Percentiles rank a stretch among this genome's conserved stretches.
Conservation (phyloP, 2,888 invertebrate genomes). For the Graphium colonna region DNA sequence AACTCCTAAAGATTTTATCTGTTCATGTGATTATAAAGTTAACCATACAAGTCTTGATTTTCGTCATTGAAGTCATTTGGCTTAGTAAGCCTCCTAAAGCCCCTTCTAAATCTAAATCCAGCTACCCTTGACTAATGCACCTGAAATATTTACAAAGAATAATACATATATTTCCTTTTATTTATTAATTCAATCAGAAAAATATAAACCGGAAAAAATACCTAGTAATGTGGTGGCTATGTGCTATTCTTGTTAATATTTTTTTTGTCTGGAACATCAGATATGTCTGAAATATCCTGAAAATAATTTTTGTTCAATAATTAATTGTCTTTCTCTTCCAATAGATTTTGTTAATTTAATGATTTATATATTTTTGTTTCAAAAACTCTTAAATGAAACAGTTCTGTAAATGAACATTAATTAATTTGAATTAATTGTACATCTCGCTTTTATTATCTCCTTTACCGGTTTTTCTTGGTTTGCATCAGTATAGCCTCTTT, state of each 20-base stretch:
- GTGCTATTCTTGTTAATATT: conserved; percentile 33
- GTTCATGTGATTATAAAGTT: background rate
- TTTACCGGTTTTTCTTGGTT: too few relatives aligned
- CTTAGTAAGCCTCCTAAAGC: conserved; percentile 10
- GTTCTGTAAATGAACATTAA: background rate
- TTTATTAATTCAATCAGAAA: background rate
- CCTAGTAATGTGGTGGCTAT: conserved; percentile 21
- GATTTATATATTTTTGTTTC: background rate
- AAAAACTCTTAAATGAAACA: background rate
- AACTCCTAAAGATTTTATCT: background rate
- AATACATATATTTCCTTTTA: background rate
- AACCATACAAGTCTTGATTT: conserved; percentile 4
- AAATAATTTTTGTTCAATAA: conserved; percentile 10
- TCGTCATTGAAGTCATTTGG: background rate
- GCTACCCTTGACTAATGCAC: conserved; percentile 16
- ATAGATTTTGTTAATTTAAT: too few relatives aligned
- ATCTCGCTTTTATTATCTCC: too few relatives aligned
- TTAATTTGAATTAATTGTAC: background rate
- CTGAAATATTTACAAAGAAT: conserved; percentile 5
- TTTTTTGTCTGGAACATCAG: conserved; percentile 31
- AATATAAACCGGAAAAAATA: background rate
- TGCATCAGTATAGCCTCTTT: too few relatives aligned
- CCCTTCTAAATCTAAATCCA: conserved; percentile 5
- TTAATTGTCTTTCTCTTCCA: too few relatives aligned
- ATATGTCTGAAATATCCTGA: conserved; percentile 41